Base-by-base conservation (phyloP, 1,140 invertebrate species). In the Uloborus diversus region DNA sequence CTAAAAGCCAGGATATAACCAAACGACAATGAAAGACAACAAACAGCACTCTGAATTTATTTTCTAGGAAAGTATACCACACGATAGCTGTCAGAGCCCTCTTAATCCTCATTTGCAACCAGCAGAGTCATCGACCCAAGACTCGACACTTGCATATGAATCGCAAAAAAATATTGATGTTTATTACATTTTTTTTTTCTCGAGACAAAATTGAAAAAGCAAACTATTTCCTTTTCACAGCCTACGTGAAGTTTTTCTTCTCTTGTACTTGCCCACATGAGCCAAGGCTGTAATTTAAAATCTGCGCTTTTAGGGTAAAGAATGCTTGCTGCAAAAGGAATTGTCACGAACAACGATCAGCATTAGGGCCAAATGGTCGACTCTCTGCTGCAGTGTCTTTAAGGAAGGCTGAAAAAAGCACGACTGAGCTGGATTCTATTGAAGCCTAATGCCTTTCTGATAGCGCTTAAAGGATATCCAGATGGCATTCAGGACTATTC, bases 401-500 rank as follows among this genome's bases (percentile, higher is more conserved):
- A 30, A 47, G 27, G 17, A 42, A 42, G 37, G 17, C 33, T 53
- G 66, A 9, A 69, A 69, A 53, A 7, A 3, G 32, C 25, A 17
- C 25, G n/a, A 7, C 11, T 37, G 17, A 11, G n/a, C 17, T 32
- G 17, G 42, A 62, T 75, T 64, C 70, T 32, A 47, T 75, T 75
- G 13, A 2, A 1, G 20, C 27, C 4, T 75, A 73, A 73, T 75
- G 70, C 35, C 23, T 62, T 75, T 64, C 70, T 75, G 59, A 75
- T 75, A 47, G 70, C 42, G 11, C 13, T 37, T 1, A 42, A 7
- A 17, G 37, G 37, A 42, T 17, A 17, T 42, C 37, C 7, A 42
- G 37, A 42, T 42, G 37, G 7, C 17, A 42, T 42, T 17, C 7
- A 9, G 7, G 7, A 9, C 37, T 9, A 17, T 42, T 17, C 17